phyloP scores from a whole-genome alignment of 2,888 invertebrate species.

The Drosophila formosana region DNA sequence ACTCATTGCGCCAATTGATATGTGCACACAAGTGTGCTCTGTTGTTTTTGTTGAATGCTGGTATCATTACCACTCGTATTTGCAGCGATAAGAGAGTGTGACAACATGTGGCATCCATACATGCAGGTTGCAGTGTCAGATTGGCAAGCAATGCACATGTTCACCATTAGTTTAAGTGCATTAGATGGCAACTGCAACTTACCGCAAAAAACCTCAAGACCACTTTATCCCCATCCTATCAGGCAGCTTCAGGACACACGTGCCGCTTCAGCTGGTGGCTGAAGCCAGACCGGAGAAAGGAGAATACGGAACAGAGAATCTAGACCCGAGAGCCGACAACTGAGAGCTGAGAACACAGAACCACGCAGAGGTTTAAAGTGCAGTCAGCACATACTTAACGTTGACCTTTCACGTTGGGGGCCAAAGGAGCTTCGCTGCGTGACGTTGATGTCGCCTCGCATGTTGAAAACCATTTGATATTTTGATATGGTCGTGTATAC shows the following conservation, averaged over 20 bases:
- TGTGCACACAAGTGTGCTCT: background rate
- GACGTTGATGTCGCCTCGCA: slow-evolving; percentile 41
- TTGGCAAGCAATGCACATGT: slow-evolving; percentile 48
- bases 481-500: slow-evolving; percentile 62
- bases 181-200: slow-evolving; percentile 35
- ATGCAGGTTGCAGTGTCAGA: slow-evolving; percentile 36
- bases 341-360: background rate
- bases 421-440: slow-evolving; percentile 10
- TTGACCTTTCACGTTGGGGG: slow-evolving; percentile 51
- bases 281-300: slow-evolving; percentile 10
- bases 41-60: background rate
- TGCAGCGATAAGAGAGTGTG: slow-evolving; percentile 24
- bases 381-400: slow-evolving; percentile 40
- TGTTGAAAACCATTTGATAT: slow-evolving; percentile 68
- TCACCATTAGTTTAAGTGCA: slow-evolving; percentile 54
- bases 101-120: slow-evolving; percentile 20
- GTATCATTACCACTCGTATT: slow-evolving; percentile 8
- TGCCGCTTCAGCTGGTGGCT: slow-evolving; percentile 11
- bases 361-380: slow-evolving; percentile 41
- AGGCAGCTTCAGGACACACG: slow-evolving; percentile 4
- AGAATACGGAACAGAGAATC: background rate
- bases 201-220: slow-evolving; percentile 33
- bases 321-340: background rate
- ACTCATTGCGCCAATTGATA: background rate
- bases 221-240: background rate